Evolutionary conservation across 2,113 vertebrate genomes (phyloP).

Genomic region (Dromaius novaehollandiae): DNA sequence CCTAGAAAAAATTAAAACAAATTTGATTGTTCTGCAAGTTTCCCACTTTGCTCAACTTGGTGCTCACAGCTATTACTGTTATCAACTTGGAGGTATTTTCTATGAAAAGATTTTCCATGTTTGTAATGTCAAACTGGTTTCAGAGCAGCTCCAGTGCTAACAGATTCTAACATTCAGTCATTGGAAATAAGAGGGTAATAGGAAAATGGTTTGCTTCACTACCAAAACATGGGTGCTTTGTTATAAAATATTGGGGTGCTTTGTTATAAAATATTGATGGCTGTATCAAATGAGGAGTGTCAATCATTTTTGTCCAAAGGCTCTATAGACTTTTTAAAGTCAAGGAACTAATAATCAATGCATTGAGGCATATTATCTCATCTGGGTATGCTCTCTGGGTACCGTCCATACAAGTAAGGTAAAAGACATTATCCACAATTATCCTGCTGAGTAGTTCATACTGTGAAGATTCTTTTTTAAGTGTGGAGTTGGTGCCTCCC

Average conservation of each 20-base stretch:
- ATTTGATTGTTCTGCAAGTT: not conserved
- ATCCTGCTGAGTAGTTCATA: not conserved
- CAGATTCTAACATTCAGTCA: not conserved
- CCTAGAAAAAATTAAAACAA: slow-evolving; percentile 47
- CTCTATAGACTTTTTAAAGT: not conserved
- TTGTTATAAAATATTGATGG: not conserved
- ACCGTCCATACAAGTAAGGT: not conserved
- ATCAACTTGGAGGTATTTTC: not conserved
- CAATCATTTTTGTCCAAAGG: not conserved
- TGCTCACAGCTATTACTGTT: not conserved
- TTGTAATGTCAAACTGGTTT: not conserved
- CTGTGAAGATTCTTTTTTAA: not conserved
- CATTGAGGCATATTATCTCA: not conserved
- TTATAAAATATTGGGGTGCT: not conserved
- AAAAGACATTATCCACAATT: not conserved
- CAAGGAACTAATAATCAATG: not conserved
- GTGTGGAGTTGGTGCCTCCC: not conserved
- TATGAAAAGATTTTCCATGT: not conserved
- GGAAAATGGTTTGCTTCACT: not conserved
- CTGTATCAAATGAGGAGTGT: not conserved
- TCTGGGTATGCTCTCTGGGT: not conserved
- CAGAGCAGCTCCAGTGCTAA: not conserved
- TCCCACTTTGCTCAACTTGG: not conserved
- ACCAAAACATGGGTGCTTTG: not conserved
- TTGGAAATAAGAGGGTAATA: not conserved